Evolutionary conservation across 2,888 invertebrate genomes (phyloP), one percentile per base, ranked within the genome.

Genomic region (Lysandra coridon): DNA sequence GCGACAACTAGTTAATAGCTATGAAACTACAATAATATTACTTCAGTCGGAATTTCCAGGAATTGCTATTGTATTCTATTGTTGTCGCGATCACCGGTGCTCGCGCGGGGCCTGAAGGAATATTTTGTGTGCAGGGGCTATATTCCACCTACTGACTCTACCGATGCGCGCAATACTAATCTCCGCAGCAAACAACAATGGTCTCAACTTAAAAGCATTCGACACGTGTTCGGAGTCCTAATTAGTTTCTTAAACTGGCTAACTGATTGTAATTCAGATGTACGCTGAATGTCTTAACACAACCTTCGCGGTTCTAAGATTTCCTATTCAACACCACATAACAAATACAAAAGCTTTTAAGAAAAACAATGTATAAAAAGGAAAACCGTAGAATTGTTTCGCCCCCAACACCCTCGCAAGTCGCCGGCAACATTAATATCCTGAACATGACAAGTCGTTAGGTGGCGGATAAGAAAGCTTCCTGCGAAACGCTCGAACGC

Each of bases 171-270:
- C 62, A 64, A 64, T 12, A 30, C 33, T 37, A 6, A 14, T 44
- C 23, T 30, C 12, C 75, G 44, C 49, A 75, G 12, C 76, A 57
- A 76, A 49, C 53, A 23, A 57, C 76, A 76, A 30, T 76, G 53
- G 69, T 69, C 4, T 69, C 69, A 69, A 69, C 57, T 76, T 76
- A 12, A 78, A 80, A 79, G 80, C 78, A 81, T 80, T 78, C 37
- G 79, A 78, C 79, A 79, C 81, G 80, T 81, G 82, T 79, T 78
- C 78, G 69, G 82, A 78, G 75, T 82, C 64, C 62, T 82, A 80
- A 82, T 78, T 80, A 82, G 75, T 14, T 69, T 79, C 76, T 80
- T 73, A 30, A 40, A 53, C 44, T 73, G 76, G 33, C 17, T 14
- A 14, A 37, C 33, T 33, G 30, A 69, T 69, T 30, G 33, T 37